A percentile compares a stretch with the other conserved stretches of the same genome.
These are phyloP conservation scores for Stegodyphus dumicola DNA, from an alignment of 1,140 invertebrate species.

Conservation along the genomic window DNA sequence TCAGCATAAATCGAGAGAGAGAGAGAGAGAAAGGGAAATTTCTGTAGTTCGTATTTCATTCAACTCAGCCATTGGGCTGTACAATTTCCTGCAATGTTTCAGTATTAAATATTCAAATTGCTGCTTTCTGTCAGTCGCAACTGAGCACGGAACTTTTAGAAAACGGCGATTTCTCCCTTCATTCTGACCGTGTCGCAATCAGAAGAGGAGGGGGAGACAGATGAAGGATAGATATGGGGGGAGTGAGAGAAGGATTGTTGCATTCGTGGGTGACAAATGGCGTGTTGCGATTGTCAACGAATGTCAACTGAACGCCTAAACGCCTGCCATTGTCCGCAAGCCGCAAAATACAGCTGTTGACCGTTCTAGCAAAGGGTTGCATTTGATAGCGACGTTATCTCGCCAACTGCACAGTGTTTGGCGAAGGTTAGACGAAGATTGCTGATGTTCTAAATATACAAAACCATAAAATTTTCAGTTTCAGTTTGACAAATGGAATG, in stretches of 20 bases:
- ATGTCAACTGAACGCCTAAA: constrained; percentile 27
- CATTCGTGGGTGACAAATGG: constrained; percentile 27
- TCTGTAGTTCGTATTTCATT: too few species aligned
- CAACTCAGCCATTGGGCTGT: too few species aligned
- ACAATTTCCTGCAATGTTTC: too few species aligned
- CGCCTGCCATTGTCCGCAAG: constrained; percentile 14
- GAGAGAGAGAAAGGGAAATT: too few species aligned
- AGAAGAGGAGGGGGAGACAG: neutral
- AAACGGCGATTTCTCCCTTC: constrained; percentile 7
- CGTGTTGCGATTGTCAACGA: constrained; percentile 34
- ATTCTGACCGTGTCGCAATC: constrained; percentile 23
- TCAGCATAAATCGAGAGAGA: too few species aligned
- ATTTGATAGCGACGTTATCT: too few species aligned
- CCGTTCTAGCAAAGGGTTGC: constrained; percentile 22
- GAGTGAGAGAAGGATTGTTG: neutral
- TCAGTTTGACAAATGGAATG: too few species aligned
- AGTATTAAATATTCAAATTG: constrained; percentile 23
- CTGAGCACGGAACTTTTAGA: constrained; percentile 11
- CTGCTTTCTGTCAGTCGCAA: neutral
- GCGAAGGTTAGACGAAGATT: too few species aligned
- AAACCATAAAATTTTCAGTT: too few species aligned
- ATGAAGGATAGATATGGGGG: neutral
- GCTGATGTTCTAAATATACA: too few species aligned
- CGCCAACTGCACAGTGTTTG: too few species aligned
- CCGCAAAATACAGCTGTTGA: constrained; percentile 25